A percentile compares a stretch with the other conserved stretches of the same genome.
Evolutionary conservation across 30 jellyfish, hydroid and myxozoan species (phyloP).

Genomic region (Aurelia aurita): DNA sequence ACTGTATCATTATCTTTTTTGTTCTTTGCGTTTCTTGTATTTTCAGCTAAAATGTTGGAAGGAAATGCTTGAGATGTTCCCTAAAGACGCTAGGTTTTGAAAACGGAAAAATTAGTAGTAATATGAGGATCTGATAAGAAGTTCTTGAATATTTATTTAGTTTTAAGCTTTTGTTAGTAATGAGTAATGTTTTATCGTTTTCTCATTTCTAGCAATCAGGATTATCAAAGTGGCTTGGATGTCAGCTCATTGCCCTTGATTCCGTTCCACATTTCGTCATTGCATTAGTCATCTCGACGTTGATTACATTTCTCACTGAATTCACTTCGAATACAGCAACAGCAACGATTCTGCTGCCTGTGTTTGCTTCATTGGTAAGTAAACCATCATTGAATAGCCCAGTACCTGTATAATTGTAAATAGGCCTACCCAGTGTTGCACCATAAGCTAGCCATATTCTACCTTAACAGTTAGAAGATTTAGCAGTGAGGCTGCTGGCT

Average conservation of each 20-base stretch:
- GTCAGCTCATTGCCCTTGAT: constrained; percentile 78
- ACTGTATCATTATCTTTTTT: too few species aligned
- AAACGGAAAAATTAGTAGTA: too few species aligned
- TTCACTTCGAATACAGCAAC: constrained; percentile 98
- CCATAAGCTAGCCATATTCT: too few species aligned
- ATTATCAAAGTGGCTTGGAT: constrained; percentile 87
- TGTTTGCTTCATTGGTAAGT: constrained; percentile 91
- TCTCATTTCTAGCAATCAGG: constrained; percentile 79
- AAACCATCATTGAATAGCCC: neutral
- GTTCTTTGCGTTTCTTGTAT: too few species aligned
- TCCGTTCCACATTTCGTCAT: constrained; percentile 79
- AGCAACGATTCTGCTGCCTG: constrained; percentile 93
- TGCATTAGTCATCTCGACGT: constrained; percentile 67
- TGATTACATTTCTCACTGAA: constrained; percentile 91
- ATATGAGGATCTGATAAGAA: too few species aligned
- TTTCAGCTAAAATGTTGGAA: too few species aligned
- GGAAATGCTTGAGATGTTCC: too few species aligned
- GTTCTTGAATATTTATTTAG: too few species aligned
- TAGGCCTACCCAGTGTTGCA: too few species aligned
- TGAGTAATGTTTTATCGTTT: neutral
- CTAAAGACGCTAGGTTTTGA: too few species aligned
- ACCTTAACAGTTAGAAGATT: too few species aligned
- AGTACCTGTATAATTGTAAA: neutral
- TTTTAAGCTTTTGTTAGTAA: neutral
- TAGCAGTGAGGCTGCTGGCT: too few species aligned